These are phyloP conservation scores for Drosophila pruinosa DNA, from an alignment of 1,140 invertebrate species.

Conservation along the genomic window DNA sequence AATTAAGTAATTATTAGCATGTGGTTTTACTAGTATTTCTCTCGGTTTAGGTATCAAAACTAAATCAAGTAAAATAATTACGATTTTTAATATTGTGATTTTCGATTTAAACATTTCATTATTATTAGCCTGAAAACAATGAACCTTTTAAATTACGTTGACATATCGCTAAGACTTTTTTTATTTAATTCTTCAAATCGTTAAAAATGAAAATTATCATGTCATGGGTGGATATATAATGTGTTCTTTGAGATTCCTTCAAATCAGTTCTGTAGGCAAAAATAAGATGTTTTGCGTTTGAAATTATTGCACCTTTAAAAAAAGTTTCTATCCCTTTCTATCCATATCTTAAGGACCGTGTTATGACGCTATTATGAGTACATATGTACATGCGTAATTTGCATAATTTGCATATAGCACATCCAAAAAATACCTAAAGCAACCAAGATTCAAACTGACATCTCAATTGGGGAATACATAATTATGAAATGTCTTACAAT, in stretches of 20 bases:
- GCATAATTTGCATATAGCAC: slow-evolving; percentile 15
- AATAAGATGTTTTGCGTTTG: slow-evolving; percentile 29
- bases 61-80: slow-evolving; percentile 4
- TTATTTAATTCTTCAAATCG: slow-evolving; percentile 6
- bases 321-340: slow-evolving; percentile 20
- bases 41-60: slow-evolving; percentile 2
- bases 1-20: slow-evolving; percentile 12
- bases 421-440: slow-evolving; percentile 29
- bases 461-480: slow-evolving; percentile 36
- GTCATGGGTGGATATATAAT: slow-evolving; percentile 39
- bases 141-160: not conserved
- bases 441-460: slow-evolving; percentile 26
- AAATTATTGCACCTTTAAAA: slow-evolving; percentile 60
- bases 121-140: not conserved
- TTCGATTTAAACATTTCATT: not conserved
- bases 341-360: slow-evolving; percentile 26
- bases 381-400: slow-evolving; percentile 36
- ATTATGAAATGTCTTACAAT: slow-evolving; percentile 35
- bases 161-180: not conserved
- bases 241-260: slow-evolving; percentile 52
- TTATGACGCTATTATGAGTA: slow-evolving; percentile 23
- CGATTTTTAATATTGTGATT: slow-evolving; percentile 3
- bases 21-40: slow-evolving; percentile 10
- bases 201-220: slow-evolving; percentile 15
- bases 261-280: slow-evolving; percentile 45